These are phyloP conservation scores for Conops quadrifasciatus DNA, from an alignment of 2,888 invertebrate species.

Conservation along the genomic window DNA sequence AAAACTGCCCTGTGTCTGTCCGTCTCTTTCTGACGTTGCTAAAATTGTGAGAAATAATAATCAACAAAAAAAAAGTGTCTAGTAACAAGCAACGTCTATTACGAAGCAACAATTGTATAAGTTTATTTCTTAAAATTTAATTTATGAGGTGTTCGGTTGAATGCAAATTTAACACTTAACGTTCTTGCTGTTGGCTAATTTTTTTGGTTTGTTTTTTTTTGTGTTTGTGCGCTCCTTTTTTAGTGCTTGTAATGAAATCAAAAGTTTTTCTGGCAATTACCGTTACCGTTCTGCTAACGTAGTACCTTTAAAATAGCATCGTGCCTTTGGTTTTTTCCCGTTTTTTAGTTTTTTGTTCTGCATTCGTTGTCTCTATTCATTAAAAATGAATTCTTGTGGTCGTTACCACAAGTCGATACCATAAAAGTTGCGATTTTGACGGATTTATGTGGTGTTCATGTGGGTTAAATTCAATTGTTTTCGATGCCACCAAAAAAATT, in stretches of 20 bases:
- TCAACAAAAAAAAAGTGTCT: not conserved
- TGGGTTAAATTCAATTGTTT: conserved; percentile 1
- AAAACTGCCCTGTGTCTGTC: not conserved
- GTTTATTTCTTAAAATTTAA: too few species aligned
- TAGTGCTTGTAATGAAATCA: not conserved
- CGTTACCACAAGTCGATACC: not conserved
- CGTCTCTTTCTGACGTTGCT: not conserved
- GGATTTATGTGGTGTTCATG: not conserved
- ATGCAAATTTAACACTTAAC: not conserved
- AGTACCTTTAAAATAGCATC: too few species aligned
- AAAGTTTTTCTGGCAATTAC: too few species aligned
- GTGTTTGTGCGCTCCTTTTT: not conserved
- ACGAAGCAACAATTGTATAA: too few species aligned
- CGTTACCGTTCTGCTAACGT: too few species aligned
- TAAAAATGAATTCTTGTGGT: not conserved
- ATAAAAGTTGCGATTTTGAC: not conserved
- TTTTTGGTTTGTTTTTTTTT: not conserved
- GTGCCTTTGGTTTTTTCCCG: too few species aligned
- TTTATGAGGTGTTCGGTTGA: conserved; percentile 2
- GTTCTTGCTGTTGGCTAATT: not conserved
- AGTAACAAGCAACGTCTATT: too few species aligned
- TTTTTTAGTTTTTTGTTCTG: not conserved
- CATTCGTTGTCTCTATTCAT: not conserved
- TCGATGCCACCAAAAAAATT: too few species aligned
- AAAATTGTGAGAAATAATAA: not conserved